These are phyloP conservation scores for Phlogophora meticulosa DNA, from an alignment of 2,888 invertebrate genomes.

Conservation along the genomic window DNA sequence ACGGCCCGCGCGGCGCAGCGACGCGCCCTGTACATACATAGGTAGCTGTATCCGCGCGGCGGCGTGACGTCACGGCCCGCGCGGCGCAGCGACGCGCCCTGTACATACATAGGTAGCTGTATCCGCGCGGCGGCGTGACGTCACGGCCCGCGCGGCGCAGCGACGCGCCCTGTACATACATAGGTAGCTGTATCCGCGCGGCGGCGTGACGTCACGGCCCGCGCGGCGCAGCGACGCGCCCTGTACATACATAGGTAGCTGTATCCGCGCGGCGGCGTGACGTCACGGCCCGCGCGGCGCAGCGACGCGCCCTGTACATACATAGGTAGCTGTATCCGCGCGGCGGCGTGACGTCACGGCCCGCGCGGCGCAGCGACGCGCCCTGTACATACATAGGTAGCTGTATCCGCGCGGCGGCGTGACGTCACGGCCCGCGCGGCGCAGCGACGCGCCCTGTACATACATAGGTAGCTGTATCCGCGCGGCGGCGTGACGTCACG, in stretches of 20 bases:
- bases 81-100: constrained; percentile 45
- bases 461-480: constrained; percentile 30
- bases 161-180: constrained; percentile 46
- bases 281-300: no score
- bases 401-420: constrained; percentile 13
- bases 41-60: constrained; percentile 25
- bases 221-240: constrained; percentile 41
- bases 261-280: constrained; percentile 4
- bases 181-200: constrained; percentile 27
- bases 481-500: no score
- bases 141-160: constrained; percentile 34
- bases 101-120: constrained; percentile 41
- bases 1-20: constrained; percentile 39
- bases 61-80: no score
- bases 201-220: no score
- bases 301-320: constrained; percentile 44
- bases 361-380: constrained; percentile 43
- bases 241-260: constrained; percentile 42
- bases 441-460: constrained; percentile 47
- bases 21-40: constrained; percentile 42
- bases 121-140: background rate
- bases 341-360: no score
- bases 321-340: constrained; percentile 29
- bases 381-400: constrained; percentile 40
- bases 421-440: no score